phyloP scores from a whole-genome alignment of 2,113 vertebrate species.

The Callipepla squamata region DNA sequence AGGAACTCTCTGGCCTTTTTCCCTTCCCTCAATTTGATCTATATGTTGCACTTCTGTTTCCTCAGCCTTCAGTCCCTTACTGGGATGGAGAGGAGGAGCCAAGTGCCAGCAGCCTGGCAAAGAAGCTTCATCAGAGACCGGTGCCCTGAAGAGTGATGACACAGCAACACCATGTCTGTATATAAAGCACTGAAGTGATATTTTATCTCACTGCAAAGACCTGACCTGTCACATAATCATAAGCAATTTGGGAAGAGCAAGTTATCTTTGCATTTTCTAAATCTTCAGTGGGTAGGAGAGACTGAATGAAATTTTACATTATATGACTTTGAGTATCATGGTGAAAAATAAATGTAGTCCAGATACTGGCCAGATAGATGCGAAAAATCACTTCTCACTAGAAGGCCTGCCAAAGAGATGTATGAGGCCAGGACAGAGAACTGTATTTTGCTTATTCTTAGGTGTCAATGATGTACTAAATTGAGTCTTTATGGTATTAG shows the following conservation, averaged over 20 bases:
- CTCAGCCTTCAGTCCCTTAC: neutral
- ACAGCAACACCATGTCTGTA: neutral
- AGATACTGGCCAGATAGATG: neutral
- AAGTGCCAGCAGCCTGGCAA: neutral
- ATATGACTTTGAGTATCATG: neutral
- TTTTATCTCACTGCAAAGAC: neutral
- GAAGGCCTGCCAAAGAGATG: neutral
- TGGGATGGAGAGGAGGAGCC: neutral
- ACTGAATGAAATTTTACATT: neutral
- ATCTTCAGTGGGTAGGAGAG: neutral
- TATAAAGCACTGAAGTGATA: neutral
- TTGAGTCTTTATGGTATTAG: neutral
- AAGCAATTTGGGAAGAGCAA: neutral
- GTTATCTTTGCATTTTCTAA: neutral
- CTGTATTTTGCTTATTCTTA: neutral
- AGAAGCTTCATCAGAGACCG: neutral
- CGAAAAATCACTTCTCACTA: neutral
- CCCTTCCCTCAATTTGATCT: neutral
- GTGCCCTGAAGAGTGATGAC: neutral
- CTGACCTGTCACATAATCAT: neutral
- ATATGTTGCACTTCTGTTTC: neutral
- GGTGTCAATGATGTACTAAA: fast-evolving
- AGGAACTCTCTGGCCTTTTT: neutral
- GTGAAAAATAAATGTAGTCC: neutral
- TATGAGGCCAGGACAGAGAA: neutral